Base-by-base conservation (phyloP, 2,113 vertebrate genomes). In the Drymodes brunneopygia region DNA sequence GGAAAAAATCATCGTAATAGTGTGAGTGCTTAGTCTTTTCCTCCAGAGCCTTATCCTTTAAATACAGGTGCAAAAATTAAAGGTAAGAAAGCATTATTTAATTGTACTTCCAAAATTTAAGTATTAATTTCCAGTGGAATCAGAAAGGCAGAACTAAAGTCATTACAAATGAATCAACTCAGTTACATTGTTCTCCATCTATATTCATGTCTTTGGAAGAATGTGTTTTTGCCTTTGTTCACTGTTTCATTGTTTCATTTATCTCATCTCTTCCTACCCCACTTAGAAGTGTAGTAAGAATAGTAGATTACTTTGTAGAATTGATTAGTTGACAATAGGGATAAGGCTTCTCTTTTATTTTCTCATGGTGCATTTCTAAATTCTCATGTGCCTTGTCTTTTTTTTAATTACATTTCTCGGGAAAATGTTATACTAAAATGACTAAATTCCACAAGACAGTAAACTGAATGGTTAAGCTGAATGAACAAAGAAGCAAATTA, bases 401-500 rank as follows among this genome's bases (percentile, higher is more conserved):
- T n/a, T n/a, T 44, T 57, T 23, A 1, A 75, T 93, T 92, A 71
- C 15, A 79, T 90, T 96, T 96, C 38, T 86, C 56, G 72, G 57
- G 53, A 86, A 84, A 86, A 88, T 64, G 22, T 83, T 95, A 88
- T 86, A 51, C 38, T 93, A 51, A 86, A 94, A 84, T 93, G 92
- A 88, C 44, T 95, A 57, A 86, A 94, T 92, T 92, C 79, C 69
- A 53, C 29, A 84, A 94, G 82, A 90, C 58, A 90, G 70, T 84
- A 96, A 91, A 87, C 71, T 56, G 67, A 93, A 73, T 97, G 88
- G 90, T 92, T 90, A 90, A 94, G 31, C 56, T 72, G 65, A 90
- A 81, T 84, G 95, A 95, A 94, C 85, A 96, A 96, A 96, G 93
- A 27, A 54, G 53, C n/a, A 96, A 95, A 95, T 97, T 96, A 96